A percentile compares a stretch with the other conserved stretches of the same genome.
phyloP scores from a whole-genome alignment of 2,797 vertebrate genomes.

The Neostethus bicornis region DNA sequence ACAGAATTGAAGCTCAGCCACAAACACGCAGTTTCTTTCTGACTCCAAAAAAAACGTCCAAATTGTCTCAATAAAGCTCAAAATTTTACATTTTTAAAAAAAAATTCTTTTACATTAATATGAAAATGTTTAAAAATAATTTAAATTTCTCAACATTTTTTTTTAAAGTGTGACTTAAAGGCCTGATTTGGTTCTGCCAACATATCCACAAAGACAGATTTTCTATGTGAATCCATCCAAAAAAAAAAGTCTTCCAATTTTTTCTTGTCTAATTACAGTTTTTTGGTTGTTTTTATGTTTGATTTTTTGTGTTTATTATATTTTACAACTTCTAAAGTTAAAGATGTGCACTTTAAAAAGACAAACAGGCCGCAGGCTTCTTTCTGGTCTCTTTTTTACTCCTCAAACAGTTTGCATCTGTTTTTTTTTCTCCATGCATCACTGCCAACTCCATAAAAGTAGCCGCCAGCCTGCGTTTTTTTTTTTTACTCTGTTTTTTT shows the following conservation, averaged over 20 bases:
- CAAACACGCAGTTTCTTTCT: conserved; percentile 63
- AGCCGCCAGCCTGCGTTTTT: conserved; percentile 83
- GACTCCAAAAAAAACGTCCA: conserved; percentile 25
- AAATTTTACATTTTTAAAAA: conserved; percentile 24
- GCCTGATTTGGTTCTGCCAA: conserved; percentile 78
- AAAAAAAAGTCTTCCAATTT: conserved; percentile 74
- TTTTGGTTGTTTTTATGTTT: conserved; percentile 62
- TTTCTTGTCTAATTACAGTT: conserved; percentile 43
- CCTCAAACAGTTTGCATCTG: conserved; percentile 51
- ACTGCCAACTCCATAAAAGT: conserved; percentile 86
- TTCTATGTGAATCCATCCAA: conserved; percentile 72
- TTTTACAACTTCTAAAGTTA: conserved; percentile 84
- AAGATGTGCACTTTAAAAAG: conserved; percentile 89
- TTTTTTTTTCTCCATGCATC: conserved; percentile 76
- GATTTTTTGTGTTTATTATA: conserved; percentile 50
- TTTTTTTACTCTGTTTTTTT: conserved; percentile 73
- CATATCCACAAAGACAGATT: no score
- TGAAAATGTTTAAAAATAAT: conserved; percentile 33
- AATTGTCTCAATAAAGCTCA: conserved; percentile 70
- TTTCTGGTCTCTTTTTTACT: conserved; percentile 51
- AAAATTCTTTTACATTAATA: conserved; percentile 31
- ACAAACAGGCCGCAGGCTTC: conserved; percentile 77
- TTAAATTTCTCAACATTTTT: conserved; percentile 52
- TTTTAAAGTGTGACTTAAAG: conserved; percentile 48
- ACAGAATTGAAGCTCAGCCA: conserved; percentile 73